Conservation (phyloP, 2,113 vertebrate genomes). For the Vanacampus margaritifer region DNA sequence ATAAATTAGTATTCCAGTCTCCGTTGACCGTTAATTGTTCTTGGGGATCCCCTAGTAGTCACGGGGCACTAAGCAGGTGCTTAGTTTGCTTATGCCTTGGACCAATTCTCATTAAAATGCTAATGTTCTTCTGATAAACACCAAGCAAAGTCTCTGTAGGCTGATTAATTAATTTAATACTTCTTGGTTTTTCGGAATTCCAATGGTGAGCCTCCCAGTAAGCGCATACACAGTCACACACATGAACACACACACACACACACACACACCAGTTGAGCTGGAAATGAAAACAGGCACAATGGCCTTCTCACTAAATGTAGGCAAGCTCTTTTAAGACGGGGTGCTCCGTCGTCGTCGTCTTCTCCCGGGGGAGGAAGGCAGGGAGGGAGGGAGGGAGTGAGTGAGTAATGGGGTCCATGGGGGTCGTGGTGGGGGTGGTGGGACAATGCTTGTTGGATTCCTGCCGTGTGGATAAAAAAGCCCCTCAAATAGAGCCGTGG, state of each 20-base stretch:
- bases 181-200: background rate
- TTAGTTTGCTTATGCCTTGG: background rate
- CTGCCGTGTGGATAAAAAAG: constrained; percentile 72
- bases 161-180: constrained; percentile 3
- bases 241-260: background rate
- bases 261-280: constrained; percentile 68
- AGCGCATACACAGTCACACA: background rate
- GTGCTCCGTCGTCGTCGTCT: constrained; percentile 44
- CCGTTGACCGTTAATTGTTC: background rate
- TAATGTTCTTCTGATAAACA: constrained; percentile 3
- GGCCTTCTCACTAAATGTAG: constrained; percentile 58
- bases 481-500: constrained; percentile 69
- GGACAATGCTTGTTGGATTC: constrained; percentile 76
- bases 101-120: background rate
- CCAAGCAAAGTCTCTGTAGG: background rate
- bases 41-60: background rate
- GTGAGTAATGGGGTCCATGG: background rate
- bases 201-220: background rate
- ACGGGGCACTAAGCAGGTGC: background rate
- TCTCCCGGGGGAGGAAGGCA: background rate
- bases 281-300: constrained; percentile 76
- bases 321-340: constrained; percentile 67
- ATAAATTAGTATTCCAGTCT: background rate
- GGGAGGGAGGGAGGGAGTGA: too few species aligned
- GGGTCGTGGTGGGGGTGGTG: background rate